phyloP scores from a whole-genome alignment of 2,113 vertebrate species.

The Rousettus leschenaultii region DNA sequence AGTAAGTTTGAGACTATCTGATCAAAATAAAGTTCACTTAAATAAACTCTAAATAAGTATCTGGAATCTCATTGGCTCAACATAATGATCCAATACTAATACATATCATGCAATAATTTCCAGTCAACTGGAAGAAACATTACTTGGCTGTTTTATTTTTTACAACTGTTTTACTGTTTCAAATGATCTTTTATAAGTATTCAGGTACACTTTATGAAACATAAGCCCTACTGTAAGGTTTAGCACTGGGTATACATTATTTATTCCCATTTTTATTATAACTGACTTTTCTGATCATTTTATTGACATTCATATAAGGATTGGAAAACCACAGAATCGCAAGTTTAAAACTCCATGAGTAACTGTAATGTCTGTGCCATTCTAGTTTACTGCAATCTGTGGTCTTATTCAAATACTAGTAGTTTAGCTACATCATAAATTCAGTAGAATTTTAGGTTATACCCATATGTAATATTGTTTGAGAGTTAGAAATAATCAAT shows the following conservation, averaged over 20 bases:
- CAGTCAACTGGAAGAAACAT: neutral
- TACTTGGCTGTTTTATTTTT: slow-evolving; percentile 8
- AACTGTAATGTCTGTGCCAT: neutral
- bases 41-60: neutral
- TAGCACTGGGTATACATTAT: slow-evolving; percentile 35
- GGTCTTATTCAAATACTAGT: slow-evolving; percentile 33
- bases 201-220: slow-evolving; percentile 31
- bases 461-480: neutral
- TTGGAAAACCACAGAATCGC: neutral
- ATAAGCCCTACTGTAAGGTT: slow-evolving; percentile 16
- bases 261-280: slow-evolving; percentile 26
- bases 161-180: slow-evolving; percentile 21
- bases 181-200: slow-evolving; percentile 38
- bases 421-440: slow-evolving; percentile 35
- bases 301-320: slow-evolving; percentile 26
- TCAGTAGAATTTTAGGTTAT: neutral
- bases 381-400: neutral
- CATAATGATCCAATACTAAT: neutral
- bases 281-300: slow-evolving; percentile 14
- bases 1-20: neutral
- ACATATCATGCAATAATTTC: slow-evolving; percentile 23
- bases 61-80: slow-evolving; percentile 11
- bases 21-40: slow-evolving; percentile 27
- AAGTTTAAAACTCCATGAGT: neutral
- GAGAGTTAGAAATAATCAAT: slow-evolving; percentile 37